phyloP scores from a whole-genome alignment of 2,797 vertebrate species.

The Sebastes diploproa region DNA sequence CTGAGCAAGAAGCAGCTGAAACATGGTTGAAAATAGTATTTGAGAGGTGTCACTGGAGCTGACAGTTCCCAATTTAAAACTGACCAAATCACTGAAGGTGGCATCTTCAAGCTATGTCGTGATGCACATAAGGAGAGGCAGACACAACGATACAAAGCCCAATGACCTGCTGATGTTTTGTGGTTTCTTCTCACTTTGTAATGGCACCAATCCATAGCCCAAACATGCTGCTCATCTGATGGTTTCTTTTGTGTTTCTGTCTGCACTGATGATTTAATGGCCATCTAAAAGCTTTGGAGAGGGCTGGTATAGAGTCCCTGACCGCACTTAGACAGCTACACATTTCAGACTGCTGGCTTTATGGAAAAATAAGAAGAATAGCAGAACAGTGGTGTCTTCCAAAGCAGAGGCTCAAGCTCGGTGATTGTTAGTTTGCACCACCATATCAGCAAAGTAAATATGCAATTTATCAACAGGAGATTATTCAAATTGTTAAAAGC shows the following conservation, averaged over 20 bases:
- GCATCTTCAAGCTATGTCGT: background rate
- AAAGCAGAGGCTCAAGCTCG: background rate
- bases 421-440: background rate
- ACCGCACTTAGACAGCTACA: conserved; percentile 28
- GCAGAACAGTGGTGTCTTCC: background rate
- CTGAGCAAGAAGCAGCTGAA: background rate
- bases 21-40: background rate
- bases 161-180: background rate
- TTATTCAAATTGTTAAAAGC: background rate
- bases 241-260: background rate
- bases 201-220: background rate
- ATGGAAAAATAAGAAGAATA: background rate
- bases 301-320: background rate
- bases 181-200: background rate
- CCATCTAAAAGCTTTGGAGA: conserved; percentile 39
- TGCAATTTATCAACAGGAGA: background rate
- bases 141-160: background rate
- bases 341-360: background rate
- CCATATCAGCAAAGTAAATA: background rate
- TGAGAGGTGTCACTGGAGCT: background rate
- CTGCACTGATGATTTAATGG: conserved; percentile 40
- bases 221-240: conserved; percentile 1
- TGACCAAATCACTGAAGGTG: background rate
- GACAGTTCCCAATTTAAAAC: background rate
- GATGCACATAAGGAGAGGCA: background rate